Conservation (phyloP, 2,797 vertebrate species). For the Hippoglossus hippoglossus region DNA sequence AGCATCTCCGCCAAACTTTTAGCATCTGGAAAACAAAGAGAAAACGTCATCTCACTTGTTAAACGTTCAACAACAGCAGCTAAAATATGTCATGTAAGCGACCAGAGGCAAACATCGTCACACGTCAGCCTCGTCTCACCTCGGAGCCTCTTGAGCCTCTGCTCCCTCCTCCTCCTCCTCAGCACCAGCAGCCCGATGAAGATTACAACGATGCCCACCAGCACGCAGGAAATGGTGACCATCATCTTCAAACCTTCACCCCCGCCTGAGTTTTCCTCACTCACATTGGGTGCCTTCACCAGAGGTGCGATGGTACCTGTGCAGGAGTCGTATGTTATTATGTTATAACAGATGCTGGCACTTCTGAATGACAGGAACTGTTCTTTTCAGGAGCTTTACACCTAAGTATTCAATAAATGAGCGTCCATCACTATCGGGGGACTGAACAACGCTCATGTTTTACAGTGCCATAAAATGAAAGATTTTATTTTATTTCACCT, state of each 20-base stretch:
- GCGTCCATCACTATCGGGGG: too few relatives aligned
- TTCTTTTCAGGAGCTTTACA: neutral
- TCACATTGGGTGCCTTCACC: slow-evolving; percentile 93
- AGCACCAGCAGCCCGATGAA: slow-evolving; percentile 92
- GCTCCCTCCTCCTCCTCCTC: slow-evolving; percentile 93
- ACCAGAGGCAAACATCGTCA: neutral
- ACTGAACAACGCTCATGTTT: too few relatives aligned
- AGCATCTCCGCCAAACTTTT: slow-evolving; percentile 99
- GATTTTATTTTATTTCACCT: too few relatives aligned
- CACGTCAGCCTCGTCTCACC: slow-evolving; percentile 81
- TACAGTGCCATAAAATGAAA: too few relatives aligned
- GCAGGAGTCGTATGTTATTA: neutral
- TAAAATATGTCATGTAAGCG: neutral
- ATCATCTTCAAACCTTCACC: slow-evolving; percentile 97
- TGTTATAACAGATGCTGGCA: neutral
- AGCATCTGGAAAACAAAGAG: slow-evolving; percentile 90
- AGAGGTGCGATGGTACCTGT: slow-evolving; percentile 96
- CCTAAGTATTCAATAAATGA: neutral
- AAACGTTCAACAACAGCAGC: neutral
- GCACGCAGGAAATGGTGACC: slow-evolving; percentile 95
- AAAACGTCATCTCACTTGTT: neutral
- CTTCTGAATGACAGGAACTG: too few relatives aligned
- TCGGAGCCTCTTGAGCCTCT: slow-evolving; percentile 95
- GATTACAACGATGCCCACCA: slow-evolving; percentile 92
- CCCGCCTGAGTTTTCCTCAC: slow-evolving; percentile 86